Base-by-base conservation (phyloP, 1,140 invertebrate species). In the Pinna nobilis region DNA sequence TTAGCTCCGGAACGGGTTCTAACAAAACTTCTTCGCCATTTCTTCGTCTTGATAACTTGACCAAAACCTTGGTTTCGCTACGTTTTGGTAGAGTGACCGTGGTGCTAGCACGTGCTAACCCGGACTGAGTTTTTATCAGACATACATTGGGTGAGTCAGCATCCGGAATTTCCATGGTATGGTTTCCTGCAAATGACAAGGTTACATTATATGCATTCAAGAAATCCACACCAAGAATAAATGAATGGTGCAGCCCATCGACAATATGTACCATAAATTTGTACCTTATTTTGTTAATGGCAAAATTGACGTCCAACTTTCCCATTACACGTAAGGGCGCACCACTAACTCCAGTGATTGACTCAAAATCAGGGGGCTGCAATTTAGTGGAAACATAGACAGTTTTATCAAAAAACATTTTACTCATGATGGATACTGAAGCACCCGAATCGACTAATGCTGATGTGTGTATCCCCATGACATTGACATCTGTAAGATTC, bases 141-240 rank as follows among this genome's bases (percentile, higher is more conserved):
- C 11, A n/a, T 13, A 44, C 11, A 44, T 44, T 44, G 11, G n/a
- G 11, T n/a, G 41, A 13, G 11, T 44, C 11, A 44, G 11, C 11
- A n/a, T 44, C n/a, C n/a, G 49, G 57, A 23, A 35, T 44, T 3
- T n/a, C 15, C 32, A 33, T 59, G 2, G 32, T 39, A 13, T n/a
- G n/a, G n/a, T 0, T 59, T 15, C 18, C 25, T 47, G 65, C 41
- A n/a, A 74, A 51, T 23, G 66, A 51, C 23, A 73, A 55, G 0
- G 23, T 44, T 1, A 47, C 61, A 59, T 67, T n/a, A 37, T 59
- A 59, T 20, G n/a, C 44, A n/a, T 44, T 47, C 50, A 76, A 57
- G 50, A 70, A 76, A 60, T 76, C 61, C 30, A 70, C 4, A n/a
- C 68, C 66, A 25, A 76, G 49, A 59, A 70, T 70, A 11, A 74